Evolutionary conservation across 2,797 vertebrate species (phyloP).

Genomic region (Sebastes ruberrimus): DNA sequence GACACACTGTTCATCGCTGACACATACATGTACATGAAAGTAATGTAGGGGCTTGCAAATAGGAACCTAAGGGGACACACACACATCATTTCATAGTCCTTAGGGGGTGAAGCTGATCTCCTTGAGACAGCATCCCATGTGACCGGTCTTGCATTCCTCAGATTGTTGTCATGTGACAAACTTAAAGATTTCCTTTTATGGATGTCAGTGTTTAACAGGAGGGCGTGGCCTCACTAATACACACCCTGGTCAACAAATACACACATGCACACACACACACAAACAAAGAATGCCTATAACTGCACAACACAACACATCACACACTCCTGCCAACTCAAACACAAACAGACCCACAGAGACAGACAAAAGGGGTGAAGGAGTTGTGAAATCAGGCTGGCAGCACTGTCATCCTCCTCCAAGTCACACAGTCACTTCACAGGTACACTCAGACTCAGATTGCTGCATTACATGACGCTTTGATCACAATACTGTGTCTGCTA

Average conservation of each 20-base stretch:
- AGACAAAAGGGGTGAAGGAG: background rate
- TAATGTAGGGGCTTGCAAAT: background rate
- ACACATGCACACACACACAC: slow-evolving; percentile 13
- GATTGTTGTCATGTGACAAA: slow-evolving; percentile 88
- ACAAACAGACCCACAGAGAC: slow-evolving; percentile 8
- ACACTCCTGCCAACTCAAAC: slow-evolving; percentile 39
- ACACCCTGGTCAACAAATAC: slow-evolving; percentile 58
- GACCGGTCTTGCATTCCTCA: slow-evolving; percentile 84
- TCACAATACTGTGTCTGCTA: background rate
- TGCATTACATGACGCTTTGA: background rate
- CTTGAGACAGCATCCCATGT: slow-evolving; percentile 82
- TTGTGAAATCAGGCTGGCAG: slow-evolving; percentile 11
- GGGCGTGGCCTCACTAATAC: slow-evolving; percentile 74
- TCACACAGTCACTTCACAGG: slow-evolving; percentile 1
- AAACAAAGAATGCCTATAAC: slow-evolving; percentile 26
- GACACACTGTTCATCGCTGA: background rate
- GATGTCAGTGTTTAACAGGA: slow-evolving; percentile 75
- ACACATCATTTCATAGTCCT: slow-evolving; percentile 29
- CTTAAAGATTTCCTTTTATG: slow-evolving; percentile 90
- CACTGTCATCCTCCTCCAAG: background rate
- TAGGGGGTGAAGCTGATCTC: slow-evolving; percentile 80
- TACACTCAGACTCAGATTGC: background rate
- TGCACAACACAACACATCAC: slow-evolving; percentile 9
- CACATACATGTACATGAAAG: background rate
- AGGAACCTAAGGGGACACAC: slow-evolving; percentile 1